These are phyloP conservation scores for Morpho deidamia DNA, from an alignment of 2,888 invertebrate genomes.

Conservation along the genomic window DNA sequence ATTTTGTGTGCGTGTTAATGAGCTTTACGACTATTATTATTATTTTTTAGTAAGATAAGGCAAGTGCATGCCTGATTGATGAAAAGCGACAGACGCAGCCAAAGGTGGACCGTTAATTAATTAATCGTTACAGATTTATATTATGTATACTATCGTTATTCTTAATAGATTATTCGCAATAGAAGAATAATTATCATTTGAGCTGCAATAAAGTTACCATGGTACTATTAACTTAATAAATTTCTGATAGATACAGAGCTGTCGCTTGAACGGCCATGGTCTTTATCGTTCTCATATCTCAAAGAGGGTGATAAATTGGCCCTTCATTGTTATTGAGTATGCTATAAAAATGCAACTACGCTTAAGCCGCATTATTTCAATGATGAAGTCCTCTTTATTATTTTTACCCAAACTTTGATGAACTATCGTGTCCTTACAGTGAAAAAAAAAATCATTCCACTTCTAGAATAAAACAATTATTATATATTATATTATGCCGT, in stretches of 20 bases:
- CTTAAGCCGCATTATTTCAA: not conserved
- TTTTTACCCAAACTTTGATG: not conserved
- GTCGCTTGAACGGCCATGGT: constrained; percentile 12
- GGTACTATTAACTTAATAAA: constrained; percentile 2
- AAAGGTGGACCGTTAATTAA: too few relatives aligned
- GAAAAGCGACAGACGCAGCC: too few relatives aligned
- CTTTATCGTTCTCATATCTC: constrained; percentile 14
- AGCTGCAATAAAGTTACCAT: constrained; percentile 4
- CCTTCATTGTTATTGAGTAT: constrained; percentile 9
- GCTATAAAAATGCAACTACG: constrained; percentile 5
- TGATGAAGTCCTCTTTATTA: not conserved
- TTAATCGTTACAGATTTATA: too few relatives aligned
- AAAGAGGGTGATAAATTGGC: constrained; percentile 12
- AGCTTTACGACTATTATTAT: too few relatives aligned
- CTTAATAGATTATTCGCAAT: too few relatives aligned
- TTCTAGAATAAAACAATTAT: too few relatives aligned
- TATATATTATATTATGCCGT: too few relatives aligned
- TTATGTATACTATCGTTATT: too few relatives aligned
- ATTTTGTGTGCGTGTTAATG: too few relatives aligned
- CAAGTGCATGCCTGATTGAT: too few relatives aligned
- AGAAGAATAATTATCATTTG: not conserved
- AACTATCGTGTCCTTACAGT: not conserved
- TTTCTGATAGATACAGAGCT: constrained; percentile 17
- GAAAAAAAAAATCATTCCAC: too few relatives aligned
- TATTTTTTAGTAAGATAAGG: too few relatives aligned